Conservation (phyloP, 2,888 invertebrate genomes). For the Nemotelus nigrinus region DNA sequence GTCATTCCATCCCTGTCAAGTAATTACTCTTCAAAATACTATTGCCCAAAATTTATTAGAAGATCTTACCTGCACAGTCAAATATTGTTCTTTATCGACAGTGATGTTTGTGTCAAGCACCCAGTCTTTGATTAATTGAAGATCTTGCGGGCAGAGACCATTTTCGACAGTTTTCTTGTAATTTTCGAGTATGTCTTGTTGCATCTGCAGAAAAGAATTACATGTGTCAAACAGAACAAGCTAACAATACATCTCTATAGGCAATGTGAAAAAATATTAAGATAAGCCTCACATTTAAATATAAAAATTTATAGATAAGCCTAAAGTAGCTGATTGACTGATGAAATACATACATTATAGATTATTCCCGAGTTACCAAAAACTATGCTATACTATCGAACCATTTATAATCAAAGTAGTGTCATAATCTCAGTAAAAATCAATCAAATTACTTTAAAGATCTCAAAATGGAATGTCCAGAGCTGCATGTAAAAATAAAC, state of each 20-base stretch:
- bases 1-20: conserved; percentile 34
- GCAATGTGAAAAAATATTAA: too few relatives aligned
- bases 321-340: too few relatives aligned
- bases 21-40: background rate
- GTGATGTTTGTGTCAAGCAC: conserved; percentile 72
- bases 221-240: background rate
- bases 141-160: conserved; percentile 75
- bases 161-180: conserved; percentile 68
- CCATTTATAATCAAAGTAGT: too few relatives aligned
- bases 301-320: too few relatives aligned
- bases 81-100: conserved; percentile 68
- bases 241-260: background rate
- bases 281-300: too few relatives aligned
- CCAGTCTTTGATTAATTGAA: conserved; percentile 74
- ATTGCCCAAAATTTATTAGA: background rate
- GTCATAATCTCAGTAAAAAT: too few relatives aligned
- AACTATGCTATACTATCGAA: too few relatives aligned
- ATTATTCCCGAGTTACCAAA: too few relatives aligned
- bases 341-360: too few relatives aligned
- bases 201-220: conserved; percentile 54
- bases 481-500: too few relatives aligned
- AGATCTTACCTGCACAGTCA: conserved; percentile 66
- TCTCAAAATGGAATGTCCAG: too few relatives aligned
- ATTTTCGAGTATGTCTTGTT: conserved; percentile 73
- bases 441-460: too few relatives aligned